Base-by-base conservation (phyloP, 2,113 vertebrate genomes). In the Aviceda subcristata region DNA sequence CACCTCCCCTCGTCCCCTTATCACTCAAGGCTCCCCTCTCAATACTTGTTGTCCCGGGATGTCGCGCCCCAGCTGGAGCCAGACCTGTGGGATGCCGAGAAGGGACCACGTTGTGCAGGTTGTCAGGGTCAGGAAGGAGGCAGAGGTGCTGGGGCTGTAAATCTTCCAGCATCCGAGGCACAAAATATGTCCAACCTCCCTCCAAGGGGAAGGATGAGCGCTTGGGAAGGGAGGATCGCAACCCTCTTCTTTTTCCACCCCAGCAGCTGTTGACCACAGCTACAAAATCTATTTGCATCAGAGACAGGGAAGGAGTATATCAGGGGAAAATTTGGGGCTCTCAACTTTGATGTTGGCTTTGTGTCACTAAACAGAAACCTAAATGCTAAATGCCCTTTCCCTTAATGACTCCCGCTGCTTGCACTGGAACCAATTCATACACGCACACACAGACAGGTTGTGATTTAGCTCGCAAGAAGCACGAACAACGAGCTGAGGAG, bases 1-100 rank as follows among this genome's bases (percentile, higher is more conserved):
- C 16, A 1, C 7, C 19, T 9, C 21, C 12, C 30, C 29, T 32
- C 19, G 0, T 29, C 26, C 27, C 22, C 32, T 11, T 3, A 1
- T 14, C 19, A 3, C 32, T 41, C 53, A 5, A 21, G 16, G 38
- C 15, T 73, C 73, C 39, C 66, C 3, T 4, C 19, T 11, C 21
- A 78, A 62, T 6, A 11, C 29, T 29, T 4, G 9, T 13, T 50
- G 10, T 13, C 39, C 63, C 8, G 36, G 55, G 27, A 38, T n/a
- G 41, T 39, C 6, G 26, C 0, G 26, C 8, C 20, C 26, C 57
- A 4, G 66, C 67, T 9, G 12, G 22, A 72, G 24, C 55, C 50
- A 22, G 50, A 10, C 15, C 68, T 4, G 19, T 0, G 39, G 3
- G 18, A 38, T 5, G 46, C 67, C 34, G 60, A 50, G 68, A 36